A percentile compares a stretch with the other conserved stretches of the same genome.
phyloP scores from a whole-genome alignment of 2,113 vertebrate genomes.

The Gallinago undulata region DNA sequence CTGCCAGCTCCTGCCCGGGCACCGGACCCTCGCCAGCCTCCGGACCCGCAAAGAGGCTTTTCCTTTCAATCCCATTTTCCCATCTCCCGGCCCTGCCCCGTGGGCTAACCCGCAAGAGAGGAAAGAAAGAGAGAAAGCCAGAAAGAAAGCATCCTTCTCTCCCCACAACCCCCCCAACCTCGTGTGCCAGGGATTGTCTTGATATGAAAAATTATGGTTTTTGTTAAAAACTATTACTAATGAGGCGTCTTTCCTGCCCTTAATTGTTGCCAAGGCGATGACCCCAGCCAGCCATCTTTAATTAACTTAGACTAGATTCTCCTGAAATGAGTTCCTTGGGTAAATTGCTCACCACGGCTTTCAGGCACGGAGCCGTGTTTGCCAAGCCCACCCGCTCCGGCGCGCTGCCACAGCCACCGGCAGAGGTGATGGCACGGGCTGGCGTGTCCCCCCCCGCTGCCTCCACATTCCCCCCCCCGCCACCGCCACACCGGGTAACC shows the following conservation, averaged over 20 bases:
- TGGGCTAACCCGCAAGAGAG: not conserved
- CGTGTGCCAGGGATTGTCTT: not conserved
- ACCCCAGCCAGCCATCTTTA: slow-evolving; percentile 82
- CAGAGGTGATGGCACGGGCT: not conserved
- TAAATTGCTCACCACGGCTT: slow-evolving; percentile 73
- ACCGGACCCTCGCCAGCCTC: not conserved
- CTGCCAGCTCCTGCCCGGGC: accelerated
- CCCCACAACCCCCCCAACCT: not conserved
- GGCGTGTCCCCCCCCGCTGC: not conserved
- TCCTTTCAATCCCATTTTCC: not conserved
- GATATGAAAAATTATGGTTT: slow-evolving; percentile 66
- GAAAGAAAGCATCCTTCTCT: not conserved
- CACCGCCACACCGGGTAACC: accelerated
- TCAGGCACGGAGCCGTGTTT: slow-evolving; percentile 71
- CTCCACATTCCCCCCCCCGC: not conserved
- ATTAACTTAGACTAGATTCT: slow-evolving; percentile 80
- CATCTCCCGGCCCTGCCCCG: not conserved
- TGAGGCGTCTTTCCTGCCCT: slow-evolving; percentile 73
- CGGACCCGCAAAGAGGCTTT: not conserved
- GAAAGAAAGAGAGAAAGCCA: not conserved
- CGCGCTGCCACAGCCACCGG: not conserved
- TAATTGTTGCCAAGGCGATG: slow-evolving; percentile 87
- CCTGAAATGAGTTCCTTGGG: slow-evolving; percentile 75
- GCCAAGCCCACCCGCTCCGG: slow-evolving; percentile 28
- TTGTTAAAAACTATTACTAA: slow-evolving; percentile 76